These are phyloP conservation scores for Drosophila grimshawi DNA, from an alignment of 1,140 invertebrate species.

Conservation along the genomic window DNA sequence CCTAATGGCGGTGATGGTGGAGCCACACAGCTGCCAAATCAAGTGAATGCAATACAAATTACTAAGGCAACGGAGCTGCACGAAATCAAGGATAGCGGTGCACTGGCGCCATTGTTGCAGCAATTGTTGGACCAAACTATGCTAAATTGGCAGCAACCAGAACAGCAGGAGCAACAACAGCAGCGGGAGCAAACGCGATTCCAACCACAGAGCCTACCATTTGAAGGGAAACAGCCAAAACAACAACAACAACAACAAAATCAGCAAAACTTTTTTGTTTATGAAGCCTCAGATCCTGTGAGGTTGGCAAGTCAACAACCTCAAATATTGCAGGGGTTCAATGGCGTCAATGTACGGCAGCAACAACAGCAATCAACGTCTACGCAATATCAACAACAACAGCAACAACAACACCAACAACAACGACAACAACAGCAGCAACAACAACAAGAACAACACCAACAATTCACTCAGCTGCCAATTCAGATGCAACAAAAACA, in stretches of 20 bases:
- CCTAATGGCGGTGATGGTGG: neutral
- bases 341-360: slow-evolving; percentile 68
- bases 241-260: slow-evolving; percentile 25
- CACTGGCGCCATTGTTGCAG: slow-evolving; percentile 71
- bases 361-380: slow-evolving; percentile 7
- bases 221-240: neutral
- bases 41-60: slow-evolving; percentile 47
- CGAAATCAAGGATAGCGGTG: slow-evolving; percentile 57
- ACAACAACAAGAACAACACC: slow-evolving; percentile 40
- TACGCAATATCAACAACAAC: slow-evolving; percentile 28
- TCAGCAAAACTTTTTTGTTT: slow-evolving; percentile 70
- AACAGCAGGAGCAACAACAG: slow-evolving; percentile 34
- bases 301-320: slow-evolving; percentile 67
- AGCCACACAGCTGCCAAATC: slow-evolving; percentile 38
- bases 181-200: neutral
- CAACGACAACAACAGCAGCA: slow-evolving; percentile 31
- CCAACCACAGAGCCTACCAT: too few relatives aligned
- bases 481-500: slow-evolving; percentile 45
- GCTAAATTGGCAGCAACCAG: slow-evolving; percentile 69
- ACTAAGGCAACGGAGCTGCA: slow-evolving; percentile 54
- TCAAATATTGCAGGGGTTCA: slow-evolving; percentile 73
- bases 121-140: slow-evolving; percentile 67
- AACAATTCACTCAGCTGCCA: slow-evolving; percentile 46
- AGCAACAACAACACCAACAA: slow-evolving; percentile 24
- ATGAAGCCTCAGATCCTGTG: slow-evolving; percentile 47